phyloP scores from a whole-genome alignment of 2,797 vertebrate species.

The Alosa sapidissima region DNA sequence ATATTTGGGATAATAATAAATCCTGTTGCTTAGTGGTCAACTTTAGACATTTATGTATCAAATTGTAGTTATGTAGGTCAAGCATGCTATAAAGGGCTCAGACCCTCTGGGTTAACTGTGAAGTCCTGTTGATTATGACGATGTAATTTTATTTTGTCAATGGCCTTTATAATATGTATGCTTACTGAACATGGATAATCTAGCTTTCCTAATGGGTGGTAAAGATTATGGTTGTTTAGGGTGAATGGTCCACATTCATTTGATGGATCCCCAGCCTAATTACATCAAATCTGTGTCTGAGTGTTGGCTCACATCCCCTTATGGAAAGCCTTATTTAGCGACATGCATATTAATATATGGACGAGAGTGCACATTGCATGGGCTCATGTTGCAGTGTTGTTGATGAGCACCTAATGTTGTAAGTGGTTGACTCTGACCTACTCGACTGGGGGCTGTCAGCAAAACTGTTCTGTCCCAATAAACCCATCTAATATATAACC shows the following conservation, averaged over 20 bases:
- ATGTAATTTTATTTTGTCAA: constrained; percentile 5
- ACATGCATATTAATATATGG: background rate
- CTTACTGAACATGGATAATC: constrained; percentile 28
- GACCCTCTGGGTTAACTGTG: background rate
- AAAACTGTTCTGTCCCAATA: background rate
- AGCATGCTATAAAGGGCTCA: background rate
- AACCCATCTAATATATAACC: background rate
- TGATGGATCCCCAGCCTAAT: background rate
- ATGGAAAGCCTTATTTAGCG: background rate
- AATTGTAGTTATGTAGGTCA: constrained; percentile 9
- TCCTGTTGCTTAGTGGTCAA: background rate
- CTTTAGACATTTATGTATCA: background rate
- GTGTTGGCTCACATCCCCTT: background rate
- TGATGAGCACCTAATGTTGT: background rate
- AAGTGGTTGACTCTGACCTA: background rate
- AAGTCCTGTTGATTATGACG: background rate
- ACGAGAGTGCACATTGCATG: background rate
- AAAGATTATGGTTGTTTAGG: background rate
- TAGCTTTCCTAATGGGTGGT: background rate
- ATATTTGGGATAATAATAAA: background rate
- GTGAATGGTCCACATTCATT: background rate
- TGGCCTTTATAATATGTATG: constrained; percentile 8
- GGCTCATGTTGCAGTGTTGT: background rate
- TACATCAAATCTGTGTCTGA: background rate
- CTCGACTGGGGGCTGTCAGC: background rate